These are phyloP conservation scores for Teleogryllus oceanicus DNA, from an alignment of 2,888 invertebrate genomes.

Conservation along the genomic window DNA sequence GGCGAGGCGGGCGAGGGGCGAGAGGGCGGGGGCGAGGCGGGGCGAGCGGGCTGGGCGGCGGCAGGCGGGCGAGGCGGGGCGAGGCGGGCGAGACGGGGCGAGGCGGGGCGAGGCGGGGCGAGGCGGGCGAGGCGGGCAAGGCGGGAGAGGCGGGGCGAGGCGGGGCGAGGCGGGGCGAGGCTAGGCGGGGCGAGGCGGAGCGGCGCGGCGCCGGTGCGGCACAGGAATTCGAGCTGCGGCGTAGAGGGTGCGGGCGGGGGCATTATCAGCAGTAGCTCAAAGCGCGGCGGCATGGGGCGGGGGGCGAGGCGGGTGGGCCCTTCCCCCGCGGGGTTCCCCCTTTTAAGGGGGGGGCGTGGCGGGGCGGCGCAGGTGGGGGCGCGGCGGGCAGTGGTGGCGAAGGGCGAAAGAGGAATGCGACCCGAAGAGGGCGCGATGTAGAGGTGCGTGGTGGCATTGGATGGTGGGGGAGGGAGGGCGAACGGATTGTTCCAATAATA, in stretches of 20 bases:
- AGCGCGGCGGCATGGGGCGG: not conserved
- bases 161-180: not conserved
- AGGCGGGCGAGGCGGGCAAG: not conserved
- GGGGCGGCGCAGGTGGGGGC: not conserved
- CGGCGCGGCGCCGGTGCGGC: not conserved
- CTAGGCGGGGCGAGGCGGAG: not conserved
- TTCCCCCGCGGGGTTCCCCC: not conserved
- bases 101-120: no score
- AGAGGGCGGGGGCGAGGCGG: no score
- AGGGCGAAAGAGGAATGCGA: not conserved
- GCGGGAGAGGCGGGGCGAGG: not conserved
- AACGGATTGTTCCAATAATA: not conserved
- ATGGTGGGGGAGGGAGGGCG: not conserved
- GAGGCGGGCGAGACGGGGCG: not conserved
- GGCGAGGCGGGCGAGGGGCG: no score
- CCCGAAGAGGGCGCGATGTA: not conserved
- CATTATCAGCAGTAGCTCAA: constrained; percentile 18
- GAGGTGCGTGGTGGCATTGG: not conserved
- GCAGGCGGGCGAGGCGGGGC: no score
- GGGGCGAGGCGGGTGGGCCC: not conserved
- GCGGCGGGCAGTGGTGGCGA: not conserved
- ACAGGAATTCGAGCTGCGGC: not conserved
- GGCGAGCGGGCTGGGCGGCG: no score
- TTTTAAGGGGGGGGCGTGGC: not conserved
- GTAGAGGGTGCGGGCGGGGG: not conserved